Evolutionary conservation across 53 echinoderm and acorn worm genomes (phyloP), one percentile per base, ranked within the genome.

Genomic region (Paelopatides confundens): DNA sequence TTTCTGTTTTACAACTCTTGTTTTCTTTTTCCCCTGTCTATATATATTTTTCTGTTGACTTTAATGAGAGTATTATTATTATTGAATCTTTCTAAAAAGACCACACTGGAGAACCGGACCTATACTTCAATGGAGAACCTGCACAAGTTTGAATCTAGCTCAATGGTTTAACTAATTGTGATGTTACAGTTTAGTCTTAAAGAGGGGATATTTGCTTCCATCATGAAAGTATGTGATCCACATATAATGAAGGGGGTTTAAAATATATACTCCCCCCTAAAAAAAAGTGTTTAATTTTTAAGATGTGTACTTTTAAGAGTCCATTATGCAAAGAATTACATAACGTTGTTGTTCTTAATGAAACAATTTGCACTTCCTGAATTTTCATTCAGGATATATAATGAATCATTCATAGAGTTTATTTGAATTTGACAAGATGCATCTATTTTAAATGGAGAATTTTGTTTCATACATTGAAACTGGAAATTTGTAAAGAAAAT

Each of bases 81-180:
- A 5, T 58, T 58, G 15, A 6, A n/a, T 58, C 58, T 21, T 58
- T 58, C 6, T 4, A 18, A 26, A 58, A 58, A 58, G 46, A 46
- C 74, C 74, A 24, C 74, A 74, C 74, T 74, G 74, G 39, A 74
- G 74, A 46, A 39, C 40, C 40, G 6, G 18, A 1, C 90, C 90
- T 47, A 38, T 69, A 69, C 69, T 71, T 86, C 51, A 81, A 81
- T 70, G 85, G 85, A 79, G 15, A 86, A 85, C 77, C 77, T 86
- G 88, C 89, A 88, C 92, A 93, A 89, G 89, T 86, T 93, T 89
- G 89, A 93, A 87, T 71, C 63, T 93, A 93, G 93, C 76, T 71
- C 85, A 89, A 26, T 39, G 83, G 85, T 89, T 93, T 93, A 93
- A 93, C 93, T 89, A 93, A 93, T 93, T 93, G 84, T 71, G 69